A percentile compares a stretch with the other conserved stretches of the same genome.
Evolutionary conservation across 2,113 vertebrate genomes (phyloP).

Genomic region (Hypocryptadius cinnamomeus): DNA sequence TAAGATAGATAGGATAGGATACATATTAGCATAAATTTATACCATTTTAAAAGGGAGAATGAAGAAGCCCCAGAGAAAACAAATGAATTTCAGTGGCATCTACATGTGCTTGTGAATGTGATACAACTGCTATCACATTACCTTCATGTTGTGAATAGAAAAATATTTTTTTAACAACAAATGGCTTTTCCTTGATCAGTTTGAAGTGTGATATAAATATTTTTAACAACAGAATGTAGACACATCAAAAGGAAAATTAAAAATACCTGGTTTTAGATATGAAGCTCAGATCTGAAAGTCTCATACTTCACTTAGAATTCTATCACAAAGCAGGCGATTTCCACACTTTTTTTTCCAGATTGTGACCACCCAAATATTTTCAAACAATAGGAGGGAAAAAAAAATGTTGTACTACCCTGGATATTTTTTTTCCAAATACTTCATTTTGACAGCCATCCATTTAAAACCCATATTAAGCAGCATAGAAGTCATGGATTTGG

Average conservation of each 20-base stretch:
- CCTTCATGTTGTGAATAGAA: background rate
- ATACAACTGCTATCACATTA: background rate
- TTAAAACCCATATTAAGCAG: background rate
- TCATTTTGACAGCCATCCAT: slow-evolving; percentile 2
- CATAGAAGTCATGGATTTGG: background rate
- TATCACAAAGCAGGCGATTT: background rate
- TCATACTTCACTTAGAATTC: background rate
- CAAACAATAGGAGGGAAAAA: background rate
- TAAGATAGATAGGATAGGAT: background rate
- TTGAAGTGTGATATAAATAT: background rate
- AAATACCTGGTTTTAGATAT: background rate
- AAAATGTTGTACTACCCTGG: background rate
- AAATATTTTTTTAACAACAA: slow-evolving; percentile 1
- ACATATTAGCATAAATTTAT: background rate
- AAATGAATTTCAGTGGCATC: background rate
- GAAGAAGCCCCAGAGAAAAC: background rate
- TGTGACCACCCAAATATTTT: background rate
- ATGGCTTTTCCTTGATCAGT: background rate
- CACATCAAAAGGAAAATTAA: background rate
- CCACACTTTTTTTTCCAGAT: background rate
- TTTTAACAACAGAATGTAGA: background rate
- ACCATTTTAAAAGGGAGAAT: background rate
- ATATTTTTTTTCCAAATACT: background rate
- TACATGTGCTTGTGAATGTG: background rate
- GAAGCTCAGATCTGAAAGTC: background rate